Conservation (phyloP, 2,113 vertebrate genomes). For the Penelope pileata region DNA sequence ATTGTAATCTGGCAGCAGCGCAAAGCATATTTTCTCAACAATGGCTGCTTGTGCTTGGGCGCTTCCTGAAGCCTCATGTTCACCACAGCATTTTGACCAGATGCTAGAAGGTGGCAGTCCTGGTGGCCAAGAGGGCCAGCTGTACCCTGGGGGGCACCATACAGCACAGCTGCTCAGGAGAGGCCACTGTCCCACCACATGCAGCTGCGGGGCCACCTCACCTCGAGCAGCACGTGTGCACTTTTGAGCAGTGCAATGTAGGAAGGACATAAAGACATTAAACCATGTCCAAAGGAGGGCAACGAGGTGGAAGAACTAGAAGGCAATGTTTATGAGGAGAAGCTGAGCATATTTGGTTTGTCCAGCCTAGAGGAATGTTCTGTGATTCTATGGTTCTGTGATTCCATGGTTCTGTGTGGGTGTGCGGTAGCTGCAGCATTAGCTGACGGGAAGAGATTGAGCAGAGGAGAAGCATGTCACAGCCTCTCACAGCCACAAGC, state of each 20-base stretch:
- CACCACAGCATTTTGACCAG: rapidly evolving
- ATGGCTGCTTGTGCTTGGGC: background rate
- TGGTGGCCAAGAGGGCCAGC: background rate
- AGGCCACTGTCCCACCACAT: too few species aligned
- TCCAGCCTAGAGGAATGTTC: background rate
- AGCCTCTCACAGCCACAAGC: too few species aligned
- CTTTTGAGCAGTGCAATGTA: too few species aligned
- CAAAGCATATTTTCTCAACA: background rate
- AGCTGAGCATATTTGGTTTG: too few species aligned
- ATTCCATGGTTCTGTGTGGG: background rate
- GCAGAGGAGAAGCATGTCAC: background rate
- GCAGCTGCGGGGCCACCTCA: too few species aligned
- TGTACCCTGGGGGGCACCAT: background rate
- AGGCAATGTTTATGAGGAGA: too few species aligned
- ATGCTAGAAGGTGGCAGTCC: background rate
- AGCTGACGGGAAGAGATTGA: background rate
- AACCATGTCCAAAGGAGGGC: too few species aligned
- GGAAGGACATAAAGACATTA: too few species aligned
- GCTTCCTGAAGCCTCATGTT: background rate
- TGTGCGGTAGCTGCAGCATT: background rate
- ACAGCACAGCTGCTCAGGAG: background rate
- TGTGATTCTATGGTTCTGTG: background rate
- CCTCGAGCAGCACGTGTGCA: background rate
- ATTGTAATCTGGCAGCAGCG: background rate
- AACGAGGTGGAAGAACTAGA: too few species aligned